Evolutionary conservation across 2,797 vertebrate species (phyloP), one percentile per base, ranked within the genome.

Genomic region (Nyctibius grandis): DNA sequence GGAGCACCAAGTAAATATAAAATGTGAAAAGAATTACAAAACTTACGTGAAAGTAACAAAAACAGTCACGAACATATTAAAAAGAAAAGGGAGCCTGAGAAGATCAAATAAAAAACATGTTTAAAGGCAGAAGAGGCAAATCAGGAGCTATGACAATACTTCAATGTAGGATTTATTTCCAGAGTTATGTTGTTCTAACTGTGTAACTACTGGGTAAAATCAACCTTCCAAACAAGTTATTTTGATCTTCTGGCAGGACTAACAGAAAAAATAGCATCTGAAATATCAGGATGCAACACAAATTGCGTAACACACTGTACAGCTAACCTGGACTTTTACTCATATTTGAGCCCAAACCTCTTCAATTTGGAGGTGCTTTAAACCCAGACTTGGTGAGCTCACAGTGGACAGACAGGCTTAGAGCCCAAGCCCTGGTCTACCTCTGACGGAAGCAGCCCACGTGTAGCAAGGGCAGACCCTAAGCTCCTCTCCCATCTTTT

Each of bases 341-440:
- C 17, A 3, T 34, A 44, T 26, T 29, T 34, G 15, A 61, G 15
- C 4, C 16, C 31, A 57, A 64, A 42, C 11, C n/a, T 33, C 63
- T 44, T 26, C 26, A 14, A 8, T 26, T 6, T 44, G 40, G 57
- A 57, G 59, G 22, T 21, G 29, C 34, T 63, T 75, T 47, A 65
- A 78, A 38, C 4, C 4, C 68, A 45, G 34, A 11, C 15, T 8
- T 23, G 38, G 34, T 11, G 21, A 78, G 28, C 38, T 34, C 1
- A 0, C 42, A 47, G 47, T 0, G 13, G 14, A 8, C 6, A 45
- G 51, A 45, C 14, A 40, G 56, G 18, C 47, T 51, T 9, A 13
- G 38, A 77, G 40, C 50, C 18, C 1, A 1, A 53, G 31, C 6
- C 34, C 45, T 11, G 29, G 2, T 33, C 47, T 15, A 9, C 28